Base-by-base conservation (phyloP, 2,113 vertebrate species). In the Asarcornis scutulata region DNA sequence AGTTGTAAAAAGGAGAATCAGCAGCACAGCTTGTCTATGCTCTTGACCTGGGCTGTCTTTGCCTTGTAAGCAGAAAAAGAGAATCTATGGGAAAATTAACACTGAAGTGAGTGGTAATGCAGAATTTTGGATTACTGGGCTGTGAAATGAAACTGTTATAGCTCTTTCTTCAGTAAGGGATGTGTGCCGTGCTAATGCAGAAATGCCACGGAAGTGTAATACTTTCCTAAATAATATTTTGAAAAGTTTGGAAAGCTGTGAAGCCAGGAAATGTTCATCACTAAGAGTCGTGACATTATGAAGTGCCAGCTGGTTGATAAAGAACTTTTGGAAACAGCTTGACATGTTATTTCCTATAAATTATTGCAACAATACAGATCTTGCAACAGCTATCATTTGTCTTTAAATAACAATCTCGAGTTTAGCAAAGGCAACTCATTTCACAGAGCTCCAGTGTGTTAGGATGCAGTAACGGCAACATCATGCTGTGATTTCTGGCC, bases 11-110 rank as follows among this genome's bases (percentile, higher is more conserved):
- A 79, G 53, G 74, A 94, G 74, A 95, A 92, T 96, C 91, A 89
- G 86, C 93, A 95, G 83, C 93, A 83, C 78, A 77, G 81, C 91
- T 92, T 96, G 78, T 92, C 71, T 93, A 74, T 84, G 83, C 77
- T 73, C 42, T 95, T 96, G 95, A 95, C 96, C 92, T 89, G 89
- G 93, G 69, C 67, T 94, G 62, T 93, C 91, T 82, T 52, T 97
- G 96, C 92, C 12, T 1, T 77, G 92, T 93, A 96, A 95, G 95
- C 95, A 95, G 96, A 96, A 97, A 97, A 93, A 74, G 92, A 94
- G 84, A 92, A 95, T 94, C 81, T 91, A 15, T 89, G 71, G 71
- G 96, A 89, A 96, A 96, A 93, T 91, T 91, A 96, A 92, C 86
- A 79, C 86, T 73, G 31, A 95, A 95, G 92, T 77, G 86, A 90